phyloP scores from a whole-genome alignment of 2,797 vertebrate genomes.

The Sardinella longiceps region DNA sequence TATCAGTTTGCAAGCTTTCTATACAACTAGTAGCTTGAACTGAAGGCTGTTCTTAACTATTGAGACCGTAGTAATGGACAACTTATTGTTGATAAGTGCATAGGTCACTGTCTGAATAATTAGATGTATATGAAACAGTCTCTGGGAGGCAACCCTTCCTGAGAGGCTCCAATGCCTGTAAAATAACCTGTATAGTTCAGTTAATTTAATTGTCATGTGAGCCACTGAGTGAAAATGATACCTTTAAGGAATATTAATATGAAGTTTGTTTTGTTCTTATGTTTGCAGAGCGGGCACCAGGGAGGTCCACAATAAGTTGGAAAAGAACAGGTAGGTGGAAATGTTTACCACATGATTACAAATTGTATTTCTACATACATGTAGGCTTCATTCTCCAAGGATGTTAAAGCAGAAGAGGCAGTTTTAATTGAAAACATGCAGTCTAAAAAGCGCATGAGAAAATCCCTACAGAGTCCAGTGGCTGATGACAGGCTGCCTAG shows the following conservation, averaged over 20 bases:
- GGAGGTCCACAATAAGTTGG: constrained; percentile 99
- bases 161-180: not conserved
- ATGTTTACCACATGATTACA: not conserved
- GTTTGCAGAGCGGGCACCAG: constrained; percentile 94
- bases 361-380: not conserved
- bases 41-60: not conserved
- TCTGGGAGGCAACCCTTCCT: not conserved
- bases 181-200: not conserved
- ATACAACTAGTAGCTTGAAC: not conserved
- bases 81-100: not conserved
- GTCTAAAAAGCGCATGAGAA: not conserved
- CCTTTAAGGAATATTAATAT: not conserved
- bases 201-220: not conserved
- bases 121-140: not conserved
- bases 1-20: not conserved
- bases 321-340: constrained; percentile 94
- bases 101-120: not conserved
- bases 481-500: not conserved
- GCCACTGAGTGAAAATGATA: not conserved
- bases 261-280: constrained; percentile 37
- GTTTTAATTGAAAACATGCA: not conserved
- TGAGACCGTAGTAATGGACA: not conserved
- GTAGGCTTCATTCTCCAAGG: not conserved
- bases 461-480: not conserved
- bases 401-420: not conserved